Base-by-base conservation (phyloP, 2,797 vertebrate genomes). In the Staurois parvus region DNA sequence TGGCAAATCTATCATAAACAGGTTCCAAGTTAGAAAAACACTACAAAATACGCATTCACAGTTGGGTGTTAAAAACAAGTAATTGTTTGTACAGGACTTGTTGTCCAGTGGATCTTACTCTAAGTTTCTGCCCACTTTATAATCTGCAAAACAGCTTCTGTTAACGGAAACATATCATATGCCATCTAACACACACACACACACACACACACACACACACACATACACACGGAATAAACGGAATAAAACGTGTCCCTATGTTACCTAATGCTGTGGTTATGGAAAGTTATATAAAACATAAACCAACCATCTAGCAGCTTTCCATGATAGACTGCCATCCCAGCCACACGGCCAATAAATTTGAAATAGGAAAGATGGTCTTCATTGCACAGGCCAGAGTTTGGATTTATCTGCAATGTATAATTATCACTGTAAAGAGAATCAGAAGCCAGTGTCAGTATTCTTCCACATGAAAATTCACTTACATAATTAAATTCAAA, bases 291-390 rank as follows among this genome's bases (percentile, higher is more conserved):
- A 56, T 40, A 9, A 66, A 74, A 42, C n/a, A 45, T 76, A 86
- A 85, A 92, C 97, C 91, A 84, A 99, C 98, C 98, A 87, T 99
- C 98, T 30, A 99, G 91, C 86, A 99, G 95, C 91, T 99, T 99
- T 85, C 98, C 97, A 6, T 99, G 98, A 88, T 96, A 98, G 68
- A 99, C 98, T 0, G 98, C 98, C 98, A 99, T 99, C 88, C 98
- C 98, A 24, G 98, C 98, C 88, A 99, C 97, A 13, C 98, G 97
- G 56, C 98, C 98, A 45, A 99, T 99, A 91, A 99, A 99, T 92
- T 97, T 99, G 92, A 99, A 99, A 92, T 99, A 99, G 62, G 97
- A 96, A 78, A 99, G 94, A 88, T 99, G 98, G 91, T 99, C 98
- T 92, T 99, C 98, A 26, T 99, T 99, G 89, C 98, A 99, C 81